A percentile compares a stretch with the other conserved stretches of the same genome.
These are phyloP conservation scores for Halcyon badia DNA, from an alignment of 2,797 vertebrate genomes.

Conservation along the genomic window DNA sequence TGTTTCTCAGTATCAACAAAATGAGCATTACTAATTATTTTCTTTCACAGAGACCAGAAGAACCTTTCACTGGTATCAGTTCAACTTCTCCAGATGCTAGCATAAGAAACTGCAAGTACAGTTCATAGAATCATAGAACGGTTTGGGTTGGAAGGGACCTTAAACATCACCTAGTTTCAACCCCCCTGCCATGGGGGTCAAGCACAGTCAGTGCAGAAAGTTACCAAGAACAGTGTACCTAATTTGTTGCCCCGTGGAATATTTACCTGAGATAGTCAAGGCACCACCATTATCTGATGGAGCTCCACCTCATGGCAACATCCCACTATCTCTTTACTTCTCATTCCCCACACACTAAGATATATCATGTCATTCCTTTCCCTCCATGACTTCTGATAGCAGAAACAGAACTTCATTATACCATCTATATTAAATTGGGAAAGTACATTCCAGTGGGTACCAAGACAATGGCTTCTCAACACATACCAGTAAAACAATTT, in stretches of 20 bases:
- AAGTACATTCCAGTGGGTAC: not conserved
- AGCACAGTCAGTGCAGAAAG: too few species aligned
- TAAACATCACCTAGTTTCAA: too few species aligned
- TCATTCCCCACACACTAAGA: not conserved
- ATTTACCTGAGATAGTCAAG: too few species aligned
- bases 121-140: too few species aligned
- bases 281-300: not conserved
- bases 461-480: not conserved
- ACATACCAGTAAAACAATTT: not conserved
- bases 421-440: not conserved
- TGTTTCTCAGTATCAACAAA: not conserved
- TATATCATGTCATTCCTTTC: not conserved
- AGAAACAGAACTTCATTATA: not conserved
- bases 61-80: not conserved
- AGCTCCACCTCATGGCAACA: not conserved
- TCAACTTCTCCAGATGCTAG: not conserved
- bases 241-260: too few species aligned
- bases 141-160: too few species aligned
- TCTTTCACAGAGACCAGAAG: not conserved
- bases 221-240: too few species aligned
- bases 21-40: not conserved
- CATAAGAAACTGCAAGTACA: not conserved
- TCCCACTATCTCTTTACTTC: not conserved
- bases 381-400: not conserved
- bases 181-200: too few species aligned